These are phyloP conservation scores for Zygothrica quintamaculata DNA, from an alignment of 2,888 invertebrate species.

Conservation along the genomic window DNA sequence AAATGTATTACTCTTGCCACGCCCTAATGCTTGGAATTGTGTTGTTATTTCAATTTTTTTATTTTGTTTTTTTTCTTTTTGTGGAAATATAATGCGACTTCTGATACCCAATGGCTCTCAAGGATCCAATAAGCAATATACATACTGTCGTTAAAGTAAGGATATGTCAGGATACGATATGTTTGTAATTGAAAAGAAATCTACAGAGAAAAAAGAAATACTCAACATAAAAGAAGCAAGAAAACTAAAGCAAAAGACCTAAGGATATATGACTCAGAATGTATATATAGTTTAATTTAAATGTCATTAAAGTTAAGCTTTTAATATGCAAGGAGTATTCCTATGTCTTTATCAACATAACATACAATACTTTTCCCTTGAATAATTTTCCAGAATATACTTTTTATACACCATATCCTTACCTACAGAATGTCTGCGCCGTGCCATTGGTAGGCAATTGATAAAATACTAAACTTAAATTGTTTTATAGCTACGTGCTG, in stretches of 20 bases:
- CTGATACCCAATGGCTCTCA: conserved; percentile 25
- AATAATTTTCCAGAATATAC: conserved; percentile 34
- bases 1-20: conserved; percentile 38
- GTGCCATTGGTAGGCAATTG: conserved; percentile 35
- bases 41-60: too few relatives aligned
- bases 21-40: conserved; percentile 8
- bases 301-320: too few relatives aligned
- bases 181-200: neutral
- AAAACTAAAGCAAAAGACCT: too few relatives aligned
- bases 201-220: neutral
- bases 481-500: conserved; percentile 25
- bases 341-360: too few relatives aligned
- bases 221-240: neutral
- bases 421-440: conserved; percentile 5
- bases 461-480: conserved; percentile 50
- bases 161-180: neutral
- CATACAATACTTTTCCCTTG: conserved; percentile 22
- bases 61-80: too few relatives aligned
- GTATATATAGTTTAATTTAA: too few relatives aligned
- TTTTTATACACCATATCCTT: too few relatives aligned
- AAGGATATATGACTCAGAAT: too few relatives aligned
- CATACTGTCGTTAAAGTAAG: conserved; percentile 3
- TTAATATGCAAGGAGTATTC: too few relatives aligned
- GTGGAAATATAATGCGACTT: conserved; percentile 37
- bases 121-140: conserved; percentile 7